Evolutionary conservation across 2,888 invertebrate species (phyloP).

Genomic region (Cephus sareptanus): DNA sequence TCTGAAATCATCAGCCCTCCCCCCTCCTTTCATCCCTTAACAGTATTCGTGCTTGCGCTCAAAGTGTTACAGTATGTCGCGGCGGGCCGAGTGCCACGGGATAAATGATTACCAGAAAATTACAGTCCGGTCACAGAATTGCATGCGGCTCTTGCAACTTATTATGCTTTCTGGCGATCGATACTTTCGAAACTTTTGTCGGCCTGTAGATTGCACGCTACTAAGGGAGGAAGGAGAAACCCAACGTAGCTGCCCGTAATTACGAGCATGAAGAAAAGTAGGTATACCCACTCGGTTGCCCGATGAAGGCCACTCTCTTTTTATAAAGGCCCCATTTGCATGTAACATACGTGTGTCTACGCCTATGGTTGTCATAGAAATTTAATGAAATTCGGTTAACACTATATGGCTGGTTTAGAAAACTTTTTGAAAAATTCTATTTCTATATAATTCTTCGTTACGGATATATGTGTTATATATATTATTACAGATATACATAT

Average conservation of each 20-base stretch:
- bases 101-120: slow-evolving; percentile 52
- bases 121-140: slow-evolving; percentile 31
- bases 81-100: neutral
- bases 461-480: too few relatives aligned
- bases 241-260: slow-evolving; percentile 5
- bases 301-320: slow-evolving; percentile 1
- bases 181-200: slow-evolving; percentile 26
- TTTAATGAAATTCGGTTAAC: neutral
- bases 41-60: neutral
- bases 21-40: neutral
- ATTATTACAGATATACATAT: too few relatives aligned
- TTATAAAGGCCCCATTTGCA: neutral
- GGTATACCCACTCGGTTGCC: neutral
- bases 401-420: neutral
- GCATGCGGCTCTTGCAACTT: slow-evolving; percentile 23
- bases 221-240: neutral
- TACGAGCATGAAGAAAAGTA: slow-evolving; percentile 5
- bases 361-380: neutral
- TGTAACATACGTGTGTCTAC: neutral
- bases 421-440: neutral
- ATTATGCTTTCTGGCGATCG: slow-evolving; percentile 16
- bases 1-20: neutral
- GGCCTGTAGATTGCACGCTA: slow-evolving; percentile 25
- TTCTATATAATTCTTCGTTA: neutral
- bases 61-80: slow-evolving; percentile 30